Percentiles rank a stretch among this genome's conserved stretches.
phyloP scores from a whole-genome alignment of 2,797 vertebrate species.

The Amphiprion clarkii region DNA sequence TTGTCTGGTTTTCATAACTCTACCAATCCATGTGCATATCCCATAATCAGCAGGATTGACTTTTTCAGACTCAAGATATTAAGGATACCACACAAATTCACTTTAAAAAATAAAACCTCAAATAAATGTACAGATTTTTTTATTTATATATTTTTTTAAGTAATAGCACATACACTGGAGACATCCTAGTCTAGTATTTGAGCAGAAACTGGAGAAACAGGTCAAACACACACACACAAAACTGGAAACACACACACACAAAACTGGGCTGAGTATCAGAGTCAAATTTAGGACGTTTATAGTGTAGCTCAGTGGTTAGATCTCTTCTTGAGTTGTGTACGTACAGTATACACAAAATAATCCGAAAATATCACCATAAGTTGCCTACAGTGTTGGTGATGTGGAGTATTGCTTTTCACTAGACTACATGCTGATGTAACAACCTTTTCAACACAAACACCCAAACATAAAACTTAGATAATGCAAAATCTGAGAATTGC shows the following conservation, averaged over 20 bases:
- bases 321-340: not conserved
- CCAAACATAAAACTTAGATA: constrained; percentile 67
- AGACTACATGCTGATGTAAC: not conserved
- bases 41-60: no score
- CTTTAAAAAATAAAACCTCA: no score
- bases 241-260: not conserved
- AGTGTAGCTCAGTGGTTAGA: no score
- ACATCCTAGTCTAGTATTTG: no score
- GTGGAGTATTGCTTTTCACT: not conserved
- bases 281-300: not conserved
- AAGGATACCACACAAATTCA: no score
- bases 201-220: not conserved
- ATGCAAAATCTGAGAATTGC: constrained; percentile 81
- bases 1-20: no score
- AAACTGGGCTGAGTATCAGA: not conserved
- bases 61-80: no score
- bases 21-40: no score
- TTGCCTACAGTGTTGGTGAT: not conserved
- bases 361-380: not conserved
- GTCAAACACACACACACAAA: not conserved
- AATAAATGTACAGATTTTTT: no score
- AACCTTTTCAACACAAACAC: not conserved
- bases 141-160: no score
- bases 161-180: no score
- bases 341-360: not conserved